Evolutionary conservation across 2,797 vertebrate species (phyloP), one percentile per base, ranked within the genome.

Genomic region (Gymnothorax javanicus): DNA sequence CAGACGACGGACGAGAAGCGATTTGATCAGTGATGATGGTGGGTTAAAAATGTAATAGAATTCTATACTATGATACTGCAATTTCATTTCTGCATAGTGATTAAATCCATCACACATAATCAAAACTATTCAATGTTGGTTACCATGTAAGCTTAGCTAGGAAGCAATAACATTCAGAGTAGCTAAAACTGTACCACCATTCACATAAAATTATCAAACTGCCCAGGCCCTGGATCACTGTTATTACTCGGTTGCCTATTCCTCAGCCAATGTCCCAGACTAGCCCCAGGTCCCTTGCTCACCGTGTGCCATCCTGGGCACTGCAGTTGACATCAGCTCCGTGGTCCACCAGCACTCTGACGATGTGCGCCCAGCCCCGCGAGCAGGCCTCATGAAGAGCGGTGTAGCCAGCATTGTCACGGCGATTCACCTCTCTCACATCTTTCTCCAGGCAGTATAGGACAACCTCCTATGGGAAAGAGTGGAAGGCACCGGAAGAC

Each of bases 301-400:
- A 97, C 99, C 99, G 96, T 0, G 99, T 99, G 88, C 99, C 99
- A 0, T 99, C 99, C 94, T 99, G 99, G 0, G 98, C 98, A 0
- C 99, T 99, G 93, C 98, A 99, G 95, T 99, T 99, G 54, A 99
- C 99, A 0, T 99, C 99, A 20, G 98, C 99, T 0, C 98, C 98
- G 0, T 99, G 97, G 91, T 98, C 96, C 77, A 99, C 96, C 87
- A 99, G 95, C 88, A 98, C 95, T 94, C 97, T 96, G 85, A 99
- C 96, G 60, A 99, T 99, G 91, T 97, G 97, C 0, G 97, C 97
- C 97, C 98, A 98, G 89, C 99, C 99, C 0, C 97, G 96, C 0
- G 98, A 97, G 0, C 97, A 99, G 9, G 99, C 98, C 93, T 99
- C 98, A 0, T 99, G 99, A 85, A 99, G 96, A 1, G 99, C 99